Percentiles rank a stretch among this genome's conserved stretches.
Evolutionary conservation across 2,888 invertebrate species (phyloP).

Genomic region (Andrena praecox): DNA sequence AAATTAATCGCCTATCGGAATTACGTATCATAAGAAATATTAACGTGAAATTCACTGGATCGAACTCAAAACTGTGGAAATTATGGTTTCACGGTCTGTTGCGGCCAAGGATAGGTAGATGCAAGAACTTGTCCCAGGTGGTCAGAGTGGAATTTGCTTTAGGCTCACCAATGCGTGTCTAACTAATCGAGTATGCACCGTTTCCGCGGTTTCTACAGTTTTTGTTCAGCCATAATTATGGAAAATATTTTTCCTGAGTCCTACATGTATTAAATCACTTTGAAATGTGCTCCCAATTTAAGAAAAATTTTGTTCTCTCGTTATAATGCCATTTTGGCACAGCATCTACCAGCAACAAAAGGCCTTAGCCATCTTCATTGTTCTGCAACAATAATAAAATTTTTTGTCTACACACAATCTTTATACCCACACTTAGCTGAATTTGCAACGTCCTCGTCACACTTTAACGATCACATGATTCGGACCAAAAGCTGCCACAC

Average conservation of each 20-base stretch:
- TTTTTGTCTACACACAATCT: too few relatives aligned
- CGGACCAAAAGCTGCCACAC: too few relatives aligned
- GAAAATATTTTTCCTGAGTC: not conserved
- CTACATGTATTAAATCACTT: not conserved
- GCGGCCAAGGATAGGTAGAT: slow-evolving; percentile 27
- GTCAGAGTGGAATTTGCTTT: slow-evolving; percentile 18
- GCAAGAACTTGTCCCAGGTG: slow-evolving; percentile 25
- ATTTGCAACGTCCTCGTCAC: too few relatives aligned
- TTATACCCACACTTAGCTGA: too few relatives aligned
- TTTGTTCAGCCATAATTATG: not conserved
- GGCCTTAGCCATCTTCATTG: too few relatives aligned
- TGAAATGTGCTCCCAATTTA: not conserved
- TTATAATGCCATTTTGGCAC: too few relatives aligned
- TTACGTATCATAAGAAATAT: not conserved
- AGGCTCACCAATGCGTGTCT: slow-evolving; percentile 33
- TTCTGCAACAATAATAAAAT: too few relatives aligned
- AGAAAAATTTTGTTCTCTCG: not conserved
- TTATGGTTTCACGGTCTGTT: slow-evolving; percentile 34
- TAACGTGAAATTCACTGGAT: slow-evolving; percentile 5
- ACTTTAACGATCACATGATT: too few relatives aligned
- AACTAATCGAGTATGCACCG: slow-evolving; percentile 16
- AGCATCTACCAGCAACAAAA: too few relatives aligned
- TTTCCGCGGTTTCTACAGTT: slow-evolving; percentile 9
- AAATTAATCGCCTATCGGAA: not conserved
- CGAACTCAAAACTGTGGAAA: slow-evolving; percentile 26